phyloP scores from a whole-genome alignment of 2,888 invertebrate species.

The Micoletzkya japonica region DNA sequence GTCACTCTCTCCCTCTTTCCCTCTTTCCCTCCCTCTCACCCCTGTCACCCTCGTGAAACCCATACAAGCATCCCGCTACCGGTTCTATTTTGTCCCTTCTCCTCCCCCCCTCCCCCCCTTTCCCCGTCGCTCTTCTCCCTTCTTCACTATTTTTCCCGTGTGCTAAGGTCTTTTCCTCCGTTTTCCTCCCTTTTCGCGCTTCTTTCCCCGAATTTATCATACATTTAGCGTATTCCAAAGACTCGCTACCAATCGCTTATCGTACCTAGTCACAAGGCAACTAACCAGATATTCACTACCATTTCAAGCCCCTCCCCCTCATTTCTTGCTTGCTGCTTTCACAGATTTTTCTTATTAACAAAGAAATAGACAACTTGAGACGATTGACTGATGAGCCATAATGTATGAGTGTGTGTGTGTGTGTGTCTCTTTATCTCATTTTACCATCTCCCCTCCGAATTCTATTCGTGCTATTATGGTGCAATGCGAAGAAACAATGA shows the following conservation, averaged over 20 bases:
- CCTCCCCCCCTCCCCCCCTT: neutral
- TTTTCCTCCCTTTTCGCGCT: neutral
- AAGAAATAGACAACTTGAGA: too few species aligned
- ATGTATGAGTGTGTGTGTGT: too few species aligned
- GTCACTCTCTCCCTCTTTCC: neutral
- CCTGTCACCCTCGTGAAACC: neutral
- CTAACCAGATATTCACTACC: too few species aligned
- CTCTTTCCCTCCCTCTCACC: slow-evolving; percentile 2
- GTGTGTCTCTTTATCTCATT: neutral
- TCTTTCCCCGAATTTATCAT: neutral
- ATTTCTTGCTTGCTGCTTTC: too few species aligned
- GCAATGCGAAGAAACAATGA: too few species aligned
- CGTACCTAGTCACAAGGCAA: too few species aligned
- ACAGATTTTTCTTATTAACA: too few species aligned
- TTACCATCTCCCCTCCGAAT: neutral
- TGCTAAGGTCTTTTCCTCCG: too few species aligned
- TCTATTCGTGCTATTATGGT: neutral
- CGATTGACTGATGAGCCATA: too few species aligned
- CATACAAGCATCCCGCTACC: neutral
- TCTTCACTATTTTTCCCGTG: neutral
- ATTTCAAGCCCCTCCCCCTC: too few species aligned
- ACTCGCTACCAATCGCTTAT: too few species aligned
- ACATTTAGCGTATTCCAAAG: slow-evolving; percentile 3
- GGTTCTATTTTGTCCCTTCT: neutral
- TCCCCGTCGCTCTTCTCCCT: too few species aligned